A percentile compares a stretch with the other conserved stretches of the same genome.
phyloP scores from a whole-genome alignment of 1,140 invertebrate genomes.

The Popillia japonica region DNA sequence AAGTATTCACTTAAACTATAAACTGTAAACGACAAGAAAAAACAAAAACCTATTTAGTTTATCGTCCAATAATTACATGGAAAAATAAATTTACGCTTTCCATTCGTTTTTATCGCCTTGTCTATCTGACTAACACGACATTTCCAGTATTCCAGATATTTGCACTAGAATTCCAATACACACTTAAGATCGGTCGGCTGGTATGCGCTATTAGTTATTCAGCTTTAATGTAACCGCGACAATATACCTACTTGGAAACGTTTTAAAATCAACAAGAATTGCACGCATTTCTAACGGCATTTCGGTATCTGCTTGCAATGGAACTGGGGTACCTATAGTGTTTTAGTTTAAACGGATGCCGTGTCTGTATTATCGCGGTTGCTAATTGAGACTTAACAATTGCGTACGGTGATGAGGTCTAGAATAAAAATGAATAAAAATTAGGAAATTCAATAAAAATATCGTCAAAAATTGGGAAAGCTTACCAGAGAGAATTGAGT shows the following conservation, averaged over 20 bases:
- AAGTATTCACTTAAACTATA: too few species aligned
- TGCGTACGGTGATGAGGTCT: too few species aligned
- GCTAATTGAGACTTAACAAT: slow-evolving; percentile 1
- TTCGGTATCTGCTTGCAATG: not conserved
- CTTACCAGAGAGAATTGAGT: too few species aligned
- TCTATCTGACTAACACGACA: not conserved
- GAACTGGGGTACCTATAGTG: not conserved
- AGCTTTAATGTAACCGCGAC: not conserved
- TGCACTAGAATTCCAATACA: slow-evolving; percentile 8
- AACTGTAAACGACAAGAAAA: not conserved
- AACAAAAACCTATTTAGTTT: not conserved
- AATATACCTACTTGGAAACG: not conserved
- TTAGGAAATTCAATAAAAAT: too few species aligned
- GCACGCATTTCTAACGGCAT: slow-evolving; percentile 15
- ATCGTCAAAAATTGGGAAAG: too few species aligned
- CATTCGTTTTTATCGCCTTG: not conserved
- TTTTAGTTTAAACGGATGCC: not conserved
- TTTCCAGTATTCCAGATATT: not conserved
- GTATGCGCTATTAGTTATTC: not conserved
- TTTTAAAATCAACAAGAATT: slow-evolving; percentile 24
- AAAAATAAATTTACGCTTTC: not conserved
- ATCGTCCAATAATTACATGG: not conserved
- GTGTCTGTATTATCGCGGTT: not conserved
- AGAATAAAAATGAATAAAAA: too few species aligned
- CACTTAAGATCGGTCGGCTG: not conserved